Conservation (phyloP, 2,113 vertebrate genomes). For the Gobius niger region DNA sequence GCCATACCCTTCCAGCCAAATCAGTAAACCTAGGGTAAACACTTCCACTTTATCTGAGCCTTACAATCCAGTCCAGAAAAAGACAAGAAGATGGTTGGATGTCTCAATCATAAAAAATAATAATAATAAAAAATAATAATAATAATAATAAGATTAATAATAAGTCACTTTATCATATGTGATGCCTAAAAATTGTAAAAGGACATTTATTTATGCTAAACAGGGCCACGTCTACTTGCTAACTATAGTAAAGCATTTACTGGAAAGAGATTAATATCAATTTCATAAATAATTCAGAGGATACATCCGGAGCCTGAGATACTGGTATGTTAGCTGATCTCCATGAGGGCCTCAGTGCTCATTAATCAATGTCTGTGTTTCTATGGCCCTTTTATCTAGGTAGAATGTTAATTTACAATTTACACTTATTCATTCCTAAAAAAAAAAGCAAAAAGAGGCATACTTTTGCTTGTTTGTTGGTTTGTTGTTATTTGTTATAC, state of each 20-base stretch:
- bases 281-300: conserved; percentile 96
- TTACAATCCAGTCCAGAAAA: too few species aligned
- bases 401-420: conserved; percentile 71
- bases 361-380: conserved; percentile 86
- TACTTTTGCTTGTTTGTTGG: too few species aligned
- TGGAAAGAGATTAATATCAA: conserved; percentile 97
- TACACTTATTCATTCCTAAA: conserved; percentile 30
- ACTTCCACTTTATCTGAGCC: too few species aligned
- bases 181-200: conserved; percentile 85
- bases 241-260: conserved; percentile 93
- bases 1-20: too few species aligned
- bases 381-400: conserved; percentile 75
- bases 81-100: too few species aligned
- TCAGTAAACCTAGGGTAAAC: too few species aligned
- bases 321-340: conserved; percentile 88
- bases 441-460: not conserved
- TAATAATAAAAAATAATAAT: too few species aligned
- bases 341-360: conserved; percentile 77
- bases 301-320: conserved; percentile 84
- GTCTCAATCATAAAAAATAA: too few species aligned
- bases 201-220: conserved; percentile 85
- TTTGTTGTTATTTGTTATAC: not conserved
- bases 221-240: conserved; percentile 84
- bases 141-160: too few species aligned
- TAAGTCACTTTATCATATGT: not conserved